phyloP scores from a whole-genome alignment of 2,113 vertebrate genomes.

The Neodontobutis hainanensis region DNA sequence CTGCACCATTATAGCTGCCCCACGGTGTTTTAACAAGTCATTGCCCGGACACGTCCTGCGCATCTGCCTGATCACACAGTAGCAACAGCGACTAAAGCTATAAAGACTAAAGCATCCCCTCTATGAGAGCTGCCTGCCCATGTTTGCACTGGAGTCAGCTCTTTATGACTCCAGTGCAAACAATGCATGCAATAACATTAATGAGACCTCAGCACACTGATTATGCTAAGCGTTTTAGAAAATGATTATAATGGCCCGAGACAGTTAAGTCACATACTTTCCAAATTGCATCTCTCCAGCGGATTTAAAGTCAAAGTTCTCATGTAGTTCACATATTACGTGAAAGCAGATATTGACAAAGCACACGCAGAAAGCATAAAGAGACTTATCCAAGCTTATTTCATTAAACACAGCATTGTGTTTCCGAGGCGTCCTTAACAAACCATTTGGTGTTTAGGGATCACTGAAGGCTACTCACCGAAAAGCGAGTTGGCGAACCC shows the following conservation, averaged over 20 bases:
- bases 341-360: too few relatives aligned
- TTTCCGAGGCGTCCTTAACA: neutral
- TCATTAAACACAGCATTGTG: neutral
- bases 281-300: too few relatives aligned
- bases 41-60: neutral
- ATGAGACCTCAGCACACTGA: too few relatives aligned
- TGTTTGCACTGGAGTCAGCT: neutral
- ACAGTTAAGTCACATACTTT: too few relatives aligned
- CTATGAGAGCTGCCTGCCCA: neutral
- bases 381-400: neutral
- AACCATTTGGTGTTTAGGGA: neutral
- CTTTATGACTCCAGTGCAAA: too few relatives aligned
- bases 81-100: neutral
- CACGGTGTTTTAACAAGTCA: neutral
- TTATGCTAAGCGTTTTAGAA: too few relatives aligned
- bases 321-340: too few relatives aligned
- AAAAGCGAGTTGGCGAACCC: conserved; percentile 84
- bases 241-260: too few relatives aligned
- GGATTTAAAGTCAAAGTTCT: too few relatives aligned
- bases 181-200: too few relatives aligned
- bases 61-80: neutral
- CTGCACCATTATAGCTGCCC: neutral
- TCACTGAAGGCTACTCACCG: conserved; percentile 72
- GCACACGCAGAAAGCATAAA: too few relatives aligned
- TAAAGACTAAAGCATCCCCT: neutral